Evolutionary conservation across 1,140 invertebrate genomes (phyloP), one percentile per base, ranked within the genome.

Genomic region (Paraescarpia echinospica): DNA sequence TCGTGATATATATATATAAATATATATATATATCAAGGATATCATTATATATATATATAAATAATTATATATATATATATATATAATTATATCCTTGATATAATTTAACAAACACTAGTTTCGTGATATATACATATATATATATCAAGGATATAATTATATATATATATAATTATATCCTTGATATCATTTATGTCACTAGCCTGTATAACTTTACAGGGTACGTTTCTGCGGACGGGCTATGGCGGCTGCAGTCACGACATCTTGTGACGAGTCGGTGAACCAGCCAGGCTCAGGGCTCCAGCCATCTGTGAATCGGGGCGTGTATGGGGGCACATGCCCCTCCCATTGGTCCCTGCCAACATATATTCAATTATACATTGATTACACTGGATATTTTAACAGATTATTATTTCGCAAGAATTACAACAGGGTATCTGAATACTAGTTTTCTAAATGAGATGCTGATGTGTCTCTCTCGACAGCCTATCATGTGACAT

Each of bases 241-340:
- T 6, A 77, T 77, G 59, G 22, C 27, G 59, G 59, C 59, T 14
- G 59, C 59, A 77, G 59, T 77, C 8, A 77, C 59, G 59, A 77
- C 59, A 77, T 77, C 59, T 77, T 77, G 59, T 77, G 59, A 77
- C 18, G 59, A 77, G 59, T 77, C 59, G 4, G 59, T 92, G 98
- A 96, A 97, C 97, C 98, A 89, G 93, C 94, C 92, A 94, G 95
- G 95, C 96, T 97, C 92, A 94, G 96, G 98, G 0, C 98, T 97
- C 98, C 98, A 99, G 2, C 98, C 98, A 96, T 99, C 98, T 97
- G 98, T 98, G 95, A 99, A 99, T 31, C 98, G 97, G 8, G 99
- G 99, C 95, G 98, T 98, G 95, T 99, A 99, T 0, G 97, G 97
- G 0, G 97, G 97, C 89, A 98, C 97, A 95, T 97, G 97, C 92